Evolutionary conservation across 2,888 invertebrate genomes (phyloP), one percentile per base, ranked within the genome.

Genomic region (Crepidodera aurea): DNA sequence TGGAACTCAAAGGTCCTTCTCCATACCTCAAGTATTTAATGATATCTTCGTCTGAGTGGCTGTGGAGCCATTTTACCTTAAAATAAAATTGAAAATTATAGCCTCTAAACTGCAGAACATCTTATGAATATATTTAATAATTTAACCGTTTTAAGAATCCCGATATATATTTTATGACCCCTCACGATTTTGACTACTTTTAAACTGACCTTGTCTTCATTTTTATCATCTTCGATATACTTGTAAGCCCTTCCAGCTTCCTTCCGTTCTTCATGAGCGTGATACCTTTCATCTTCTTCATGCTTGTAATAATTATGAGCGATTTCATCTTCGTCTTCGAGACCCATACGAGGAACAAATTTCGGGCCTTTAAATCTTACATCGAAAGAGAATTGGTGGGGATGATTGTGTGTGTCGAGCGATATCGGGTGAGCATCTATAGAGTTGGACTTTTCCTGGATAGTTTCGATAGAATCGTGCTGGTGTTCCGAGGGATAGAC

Each of bases 1-100:
- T 69, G 1, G 72, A 65, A 0, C 78, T 71, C 27, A 79, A 60
- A 15, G 75, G 76, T 5, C 79, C 78, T 64, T 72, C 75, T n/a
- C 77, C 77, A 15, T 77, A 67, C 61, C 73, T 74, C 50, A 80
- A 65, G 66, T 77, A 79, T 16, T 71, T 83, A 77, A 66, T 19
- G 1, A 71, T 55, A 19, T 68, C 66, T 80, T 73, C 65, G 4
- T 64, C 42, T 15, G 58, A 46, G 29, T 63, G 56, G n/a, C 46
- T 34, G 25, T 53, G 12, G 7, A 53, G 16, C 16, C 18, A 39
- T 13, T 58, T 37, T 13, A 58, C 19, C 29, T 39, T 25, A 25
- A 40, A 44, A 44, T 13, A 34, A 13, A 34, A 12, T n/a, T n/a
- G 6, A 25, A 25, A 25, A 25, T 6, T 25, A 4, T 4, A 25